Percentiles rank a stretch among this genome's conserved stretches.
Evolutionary conservation across 2,888 invertebrate species (phyloP).

Genomic region (Aspidiotus destructor): DNA sequence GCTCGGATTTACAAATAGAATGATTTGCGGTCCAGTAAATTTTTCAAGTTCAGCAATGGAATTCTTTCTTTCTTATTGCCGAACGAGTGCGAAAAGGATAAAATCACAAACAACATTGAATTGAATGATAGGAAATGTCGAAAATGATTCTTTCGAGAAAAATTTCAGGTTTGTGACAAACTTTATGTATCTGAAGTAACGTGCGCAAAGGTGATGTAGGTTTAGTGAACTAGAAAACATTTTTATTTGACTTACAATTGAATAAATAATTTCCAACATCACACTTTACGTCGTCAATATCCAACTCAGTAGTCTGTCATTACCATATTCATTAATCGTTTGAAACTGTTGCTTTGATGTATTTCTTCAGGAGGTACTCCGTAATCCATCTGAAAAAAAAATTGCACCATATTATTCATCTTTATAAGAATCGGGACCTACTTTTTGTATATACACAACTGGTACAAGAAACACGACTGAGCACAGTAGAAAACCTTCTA

Average conservation of each 20-base stretch:
- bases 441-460: neutral
- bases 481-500: constrained; percentile 6
- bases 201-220: neutral
- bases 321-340: constrained; percentile 83
- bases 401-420: constrained; percentile 1
- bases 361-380: constrained; percentile 66
- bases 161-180: neutral
- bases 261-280: constrained; percentile 16
- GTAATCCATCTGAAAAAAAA: constrained; percentile 52
- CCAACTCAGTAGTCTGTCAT: constrained; percentile 53
- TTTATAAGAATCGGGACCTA: neutral
- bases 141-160: no score
- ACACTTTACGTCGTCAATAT: neutral
- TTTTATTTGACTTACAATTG: constrained; percentile 20
- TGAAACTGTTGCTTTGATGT: constrained; percentile 85
- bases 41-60: no score
- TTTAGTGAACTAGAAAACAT: neutral
- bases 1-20: no score
- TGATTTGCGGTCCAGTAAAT: no score
- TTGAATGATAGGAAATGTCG: no score
- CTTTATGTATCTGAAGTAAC: neutral
- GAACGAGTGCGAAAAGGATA: no score
- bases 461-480: neutral
- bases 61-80: no score
- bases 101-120: no score